A percentile compares a stretch with the other conserved stretches of the same genome.
Evolutionary conservation across 2,113 vertebrate species (phyloP).

Genomic region (Electrona antarctica): DNA sequence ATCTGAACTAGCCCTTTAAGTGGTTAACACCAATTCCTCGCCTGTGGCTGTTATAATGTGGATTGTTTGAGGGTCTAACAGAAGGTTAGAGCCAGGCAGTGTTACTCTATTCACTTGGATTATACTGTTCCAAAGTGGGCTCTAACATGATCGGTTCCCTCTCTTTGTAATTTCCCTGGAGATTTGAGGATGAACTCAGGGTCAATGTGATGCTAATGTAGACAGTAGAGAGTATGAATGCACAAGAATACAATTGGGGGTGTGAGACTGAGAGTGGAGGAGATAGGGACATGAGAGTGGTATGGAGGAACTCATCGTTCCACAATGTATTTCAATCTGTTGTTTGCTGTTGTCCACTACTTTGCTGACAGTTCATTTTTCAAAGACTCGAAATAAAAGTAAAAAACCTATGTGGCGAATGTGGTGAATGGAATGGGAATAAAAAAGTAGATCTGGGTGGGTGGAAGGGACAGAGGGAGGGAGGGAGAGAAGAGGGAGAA

Average conservation of each 20-base stretch:
- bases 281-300: background rate
- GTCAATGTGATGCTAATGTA: constrained; percentile 42
- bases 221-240: constrained; percentile 47
- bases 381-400: background rate
- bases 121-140: background rate
- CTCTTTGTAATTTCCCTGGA: constrained; percentile 18
- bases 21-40: constrained; percentile 6
- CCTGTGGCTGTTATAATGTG: constrained; percentile 23
- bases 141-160: background rate
- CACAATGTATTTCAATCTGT: constrained; percentile 29
- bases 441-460: constrained; percentile 18
- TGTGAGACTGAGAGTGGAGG: background rate
- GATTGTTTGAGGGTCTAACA: constrained; percentile 35
- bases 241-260: constrained; percentile 41
- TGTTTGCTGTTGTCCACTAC: constrained; percentile 19
- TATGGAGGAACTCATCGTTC: constrained; percentile 12
- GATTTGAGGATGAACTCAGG: constrained; percentile 13
- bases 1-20: too few species aligned
- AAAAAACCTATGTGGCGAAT: background rate
- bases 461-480: constrained; percentile 14
- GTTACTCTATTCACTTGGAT: constrained; percentile 8
- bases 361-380: constrained; percentile 39
- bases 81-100: constrained; percentile 21
- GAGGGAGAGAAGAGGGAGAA: constrained; percentile 4
- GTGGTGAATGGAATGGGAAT: constrained; percentile 18